Evolutionary conservation across 1,140 invertebrate species (phyloP).

Genomic region (Lethocerus indicus): DNA sequence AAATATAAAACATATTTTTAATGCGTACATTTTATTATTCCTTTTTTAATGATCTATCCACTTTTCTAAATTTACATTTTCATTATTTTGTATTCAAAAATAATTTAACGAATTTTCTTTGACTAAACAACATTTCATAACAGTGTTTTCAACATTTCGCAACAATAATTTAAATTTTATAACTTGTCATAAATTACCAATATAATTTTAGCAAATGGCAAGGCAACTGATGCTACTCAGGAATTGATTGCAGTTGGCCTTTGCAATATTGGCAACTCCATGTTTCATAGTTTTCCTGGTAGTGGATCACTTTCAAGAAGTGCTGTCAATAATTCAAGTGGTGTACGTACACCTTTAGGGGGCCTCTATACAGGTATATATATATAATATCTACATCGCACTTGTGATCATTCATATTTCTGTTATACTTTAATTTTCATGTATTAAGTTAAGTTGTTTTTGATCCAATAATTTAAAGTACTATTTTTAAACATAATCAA

Average conservation of each 20-base stretch:
- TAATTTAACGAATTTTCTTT: no score
- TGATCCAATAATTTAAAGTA: no score
- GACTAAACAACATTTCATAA: no score
- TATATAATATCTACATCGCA: no score
- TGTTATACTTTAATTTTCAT: background rate
- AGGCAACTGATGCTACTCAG: conserved; percentile 64
- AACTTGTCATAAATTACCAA: no score
- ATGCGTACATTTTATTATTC: no score
- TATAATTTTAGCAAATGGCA: conserved; percentile 53
- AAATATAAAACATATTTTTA: no score
- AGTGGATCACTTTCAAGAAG: conserved; percentile 72
- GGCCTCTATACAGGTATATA: conserved; percentile 65
- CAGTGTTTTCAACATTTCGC: no score
- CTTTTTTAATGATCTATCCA: no score
- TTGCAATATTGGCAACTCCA: conserved; percentile 71
- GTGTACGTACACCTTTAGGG: conserved; percentile 68
- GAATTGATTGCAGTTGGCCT: conserved; percentile 68
- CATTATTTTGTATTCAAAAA: no score
- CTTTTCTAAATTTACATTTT: no score
- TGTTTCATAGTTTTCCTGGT: conserved; percentile 70
- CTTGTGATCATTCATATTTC: conserved; percentile 1
- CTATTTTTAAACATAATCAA: background rate
- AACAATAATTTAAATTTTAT: no score
- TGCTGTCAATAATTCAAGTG: conserved; percentile 78
- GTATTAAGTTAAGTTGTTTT: background rate